Percentiles rank a stretch among this genome's conserved stretches.
Evolutionary conservation across 2,797 vertebrate genomes (phyloP).

Genomic region (Aldrovandia affinis): DNA sequence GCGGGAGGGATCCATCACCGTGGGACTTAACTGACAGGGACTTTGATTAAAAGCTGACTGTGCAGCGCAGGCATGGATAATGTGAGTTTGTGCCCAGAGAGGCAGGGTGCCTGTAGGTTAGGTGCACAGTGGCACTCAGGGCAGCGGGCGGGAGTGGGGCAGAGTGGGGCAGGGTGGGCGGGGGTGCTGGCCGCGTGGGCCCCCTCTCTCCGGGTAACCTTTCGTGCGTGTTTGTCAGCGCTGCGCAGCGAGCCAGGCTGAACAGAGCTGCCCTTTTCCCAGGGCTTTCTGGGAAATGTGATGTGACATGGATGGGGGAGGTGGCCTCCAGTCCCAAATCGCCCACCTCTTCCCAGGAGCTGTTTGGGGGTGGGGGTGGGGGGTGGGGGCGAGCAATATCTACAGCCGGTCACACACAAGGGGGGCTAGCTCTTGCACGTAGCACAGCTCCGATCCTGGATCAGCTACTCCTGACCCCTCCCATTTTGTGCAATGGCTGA

Average conservation of each 20-base stretch:
- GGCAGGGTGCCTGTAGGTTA: neutral
- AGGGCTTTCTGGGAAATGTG: conserved; percentile 77
- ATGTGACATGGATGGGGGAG: conserved; percentile 69
- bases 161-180: conserved; percentile 38
- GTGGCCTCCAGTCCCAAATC: neutral
- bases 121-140: neutral
- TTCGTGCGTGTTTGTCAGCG: conserved; percentile 59
- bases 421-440: conserved; percentile 30
- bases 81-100: neutral
- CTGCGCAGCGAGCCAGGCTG: conserved; percentile 66
- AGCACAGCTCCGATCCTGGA: neutral
- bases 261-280: conserved; percentile 75
- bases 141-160: conserved; percentile 45
- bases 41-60: neutral
- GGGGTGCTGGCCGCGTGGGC: conserved; percentile 39
- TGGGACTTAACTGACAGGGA: neutral
- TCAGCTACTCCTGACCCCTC: neutral
- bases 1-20: neutral
- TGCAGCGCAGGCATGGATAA: neutral
- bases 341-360: no score
- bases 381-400: no score
- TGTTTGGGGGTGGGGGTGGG: no score
- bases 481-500: neutral
- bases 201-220: conserved; percentile 50
- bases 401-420: conserved; percentile 41